Conservation (phyloP, 2,113 vertebrate genomes). For the Hippocampus comes region DNA sequence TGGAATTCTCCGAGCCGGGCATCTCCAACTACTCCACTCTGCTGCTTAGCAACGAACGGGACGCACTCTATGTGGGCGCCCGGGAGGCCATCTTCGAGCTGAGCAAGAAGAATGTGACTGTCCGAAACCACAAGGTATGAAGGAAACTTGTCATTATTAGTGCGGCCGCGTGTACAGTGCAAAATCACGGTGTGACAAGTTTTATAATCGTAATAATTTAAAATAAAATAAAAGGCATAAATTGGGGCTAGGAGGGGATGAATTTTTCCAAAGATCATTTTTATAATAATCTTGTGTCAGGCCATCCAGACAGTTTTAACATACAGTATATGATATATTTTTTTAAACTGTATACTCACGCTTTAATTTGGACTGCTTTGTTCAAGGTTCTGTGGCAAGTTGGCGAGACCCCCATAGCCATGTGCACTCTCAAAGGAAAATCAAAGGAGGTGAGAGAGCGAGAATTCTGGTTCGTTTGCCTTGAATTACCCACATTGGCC, state of each 20-base stretch:
- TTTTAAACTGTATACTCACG: too few relatives aligned
- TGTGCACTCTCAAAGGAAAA: constrained; percentile 90
- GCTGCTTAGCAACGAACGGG: constrained; percentile 80
- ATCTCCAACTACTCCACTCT: constrained; percentile 91
- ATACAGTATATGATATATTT: too few relatives aligned
- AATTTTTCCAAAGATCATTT: too few relatives aligned
- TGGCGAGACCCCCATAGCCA: constrained; percentile 75
- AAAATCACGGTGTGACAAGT: too few relatives aligned
- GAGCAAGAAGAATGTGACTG: constrained; percentile 76
- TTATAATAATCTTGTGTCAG: too few relatives aligned
- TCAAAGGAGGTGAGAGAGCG: constrained; percentile 82
- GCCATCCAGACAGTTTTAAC: too few relatives aligned
- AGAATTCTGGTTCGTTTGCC: not conserved
- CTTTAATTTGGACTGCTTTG: not conserved
- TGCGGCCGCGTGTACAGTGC: not conserved
- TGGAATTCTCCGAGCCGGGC: constrained; percentile 82
- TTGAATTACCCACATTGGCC: not conserved
- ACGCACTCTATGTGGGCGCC: constrained; percentile 86
- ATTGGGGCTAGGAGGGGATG: too few relatives aligned
- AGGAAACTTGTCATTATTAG: not conserved
- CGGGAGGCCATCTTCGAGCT: constrained; percentile 90
- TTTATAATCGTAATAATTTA: too few relatives aligned
- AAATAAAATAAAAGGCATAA: too few relatives aligned
- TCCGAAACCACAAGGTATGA: constrained; percentile 83
- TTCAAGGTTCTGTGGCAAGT: constrained; percentile 85